Conservation (phyloP, 2,113 vertebrate species). For the Piaya cayana region DNA sequence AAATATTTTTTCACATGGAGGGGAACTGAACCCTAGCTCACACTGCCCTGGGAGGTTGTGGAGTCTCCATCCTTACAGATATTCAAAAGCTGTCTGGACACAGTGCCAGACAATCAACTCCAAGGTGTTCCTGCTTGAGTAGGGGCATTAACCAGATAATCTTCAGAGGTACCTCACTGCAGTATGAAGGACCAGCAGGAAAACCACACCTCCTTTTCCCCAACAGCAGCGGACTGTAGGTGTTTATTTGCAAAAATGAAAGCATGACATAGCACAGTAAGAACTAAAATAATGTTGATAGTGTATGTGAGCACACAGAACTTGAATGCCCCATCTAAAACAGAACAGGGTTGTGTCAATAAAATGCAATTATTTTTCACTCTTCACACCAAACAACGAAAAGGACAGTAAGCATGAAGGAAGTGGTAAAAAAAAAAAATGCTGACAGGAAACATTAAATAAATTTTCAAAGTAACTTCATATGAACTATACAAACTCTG, state of each 20-base stretch:
- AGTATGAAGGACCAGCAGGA: neutral
- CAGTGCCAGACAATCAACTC: neutral
- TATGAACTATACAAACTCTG: neutral
- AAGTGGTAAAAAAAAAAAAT: neutral
- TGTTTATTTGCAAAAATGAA: neutral
- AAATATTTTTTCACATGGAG: neutral
- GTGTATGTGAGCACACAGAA: neutral
- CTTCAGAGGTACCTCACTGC: neutral
- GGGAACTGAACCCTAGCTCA: neutral
- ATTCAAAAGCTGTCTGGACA: neutral
- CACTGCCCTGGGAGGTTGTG: neutral
- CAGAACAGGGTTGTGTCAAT: neutral
- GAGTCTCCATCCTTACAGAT: neutral
- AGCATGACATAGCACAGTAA: neutral
- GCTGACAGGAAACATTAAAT: neutral
- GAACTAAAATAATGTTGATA: neutral
- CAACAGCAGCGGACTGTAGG: neutral
- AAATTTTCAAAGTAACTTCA: neutral
- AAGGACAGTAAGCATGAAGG: neutral
- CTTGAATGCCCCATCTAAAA: neutral
- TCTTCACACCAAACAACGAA: neutral
- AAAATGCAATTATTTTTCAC: neutral
- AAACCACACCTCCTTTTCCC: neutral
- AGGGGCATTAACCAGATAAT: neutral
- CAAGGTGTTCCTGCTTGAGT: neutral